Percentiles rank a stretch among this genome's conserved stretches.
Evolutionary conservation across 2,888 invertebrate species (phyloP).

Genomic region (Alloplasta piceator): DNA sequence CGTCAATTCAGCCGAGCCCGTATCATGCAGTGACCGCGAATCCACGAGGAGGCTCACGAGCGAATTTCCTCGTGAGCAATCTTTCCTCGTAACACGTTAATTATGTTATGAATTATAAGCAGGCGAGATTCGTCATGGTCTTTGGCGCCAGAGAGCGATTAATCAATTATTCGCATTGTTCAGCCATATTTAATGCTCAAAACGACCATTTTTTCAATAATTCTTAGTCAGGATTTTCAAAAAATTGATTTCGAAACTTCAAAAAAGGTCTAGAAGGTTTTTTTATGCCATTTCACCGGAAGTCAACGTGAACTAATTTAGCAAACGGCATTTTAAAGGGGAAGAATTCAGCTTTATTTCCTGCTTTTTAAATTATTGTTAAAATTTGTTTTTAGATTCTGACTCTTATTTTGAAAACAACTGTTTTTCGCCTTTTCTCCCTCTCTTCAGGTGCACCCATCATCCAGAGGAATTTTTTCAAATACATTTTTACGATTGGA

Average conservation of each 20-base stretch:
- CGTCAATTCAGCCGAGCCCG: conserved; percentile 2
- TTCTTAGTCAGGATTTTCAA: neutral
- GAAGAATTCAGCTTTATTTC: too few relatives aligned
- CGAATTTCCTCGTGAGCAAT: conserved; percentile 18
- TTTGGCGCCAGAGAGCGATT: neutral
- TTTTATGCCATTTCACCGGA: too few relatives aligned
- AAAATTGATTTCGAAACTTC: neutral
- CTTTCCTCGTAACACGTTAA: neutral
- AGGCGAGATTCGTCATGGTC: neutral
- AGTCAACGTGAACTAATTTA: too few relatives aligned
- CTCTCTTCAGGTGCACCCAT: too few relatives aligned
- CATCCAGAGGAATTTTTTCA: too few relatives aligned
- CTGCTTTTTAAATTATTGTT: too few relatives aligned
- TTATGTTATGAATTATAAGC: neutral
- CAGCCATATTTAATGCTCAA: neutral
- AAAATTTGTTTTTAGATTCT: too few relatives aligned
- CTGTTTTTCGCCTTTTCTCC: too few relatives aligned
- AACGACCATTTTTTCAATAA: neutral
- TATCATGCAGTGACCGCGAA: conserved; percentile 28
- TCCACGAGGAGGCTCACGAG: conserved; percentile 24
- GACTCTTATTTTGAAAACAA: too few relatives aligned
- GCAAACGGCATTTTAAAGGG: too few relatives aligned
- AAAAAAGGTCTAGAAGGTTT: too few relatives aligned
- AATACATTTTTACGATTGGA: too few relatives aligned
- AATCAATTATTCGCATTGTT: neutral